A percentile compares a stretch with the other conserved stretches of the same genome.
phyloP scores from a whole-genome alignment of 2,113 vertebrate species.

The Colistium nudipinnis region DNA sequence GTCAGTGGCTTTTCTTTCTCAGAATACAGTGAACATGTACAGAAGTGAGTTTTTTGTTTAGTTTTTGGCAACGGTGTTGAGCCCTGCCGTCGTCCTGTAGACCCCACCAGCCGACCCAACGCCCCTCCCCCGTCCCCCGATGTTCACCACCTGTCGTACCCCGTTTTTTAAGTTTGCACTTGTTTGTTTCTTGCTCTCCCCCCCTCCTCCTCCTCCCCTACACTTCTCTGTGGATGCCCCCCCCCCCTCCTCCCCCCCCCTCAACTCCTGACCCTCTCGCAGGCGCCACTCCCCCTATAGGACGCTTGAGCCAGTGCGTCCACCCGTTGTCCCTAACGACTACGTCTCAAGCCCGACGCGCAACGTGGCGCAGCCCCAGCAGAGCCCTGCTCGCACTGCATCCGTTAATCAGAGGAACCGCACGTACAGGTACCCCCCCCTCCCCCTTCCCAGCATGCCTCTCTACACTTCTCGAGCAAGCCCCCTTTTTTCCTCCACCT shows the following conservation, averaged over 20 bases:
- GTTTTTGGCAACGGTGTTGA: constrained; percentile 7
- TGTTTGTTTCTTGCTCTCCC: constrained; percentile 73
- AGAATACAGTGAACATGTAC: no score
- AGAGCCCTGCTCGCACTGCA: constrained; percentile 97
- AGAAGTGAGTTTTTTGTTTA: constrained; percentile 1
- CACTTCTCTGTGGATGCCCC: constrained; percentile 66
- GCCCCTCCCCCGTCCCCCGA: no score
- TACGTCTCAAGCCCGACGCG: constrained; percentile 98
- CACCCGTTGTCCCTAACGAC: constrained; percentile 99
- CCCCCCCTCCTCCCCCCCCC: constrained; percentile 16
- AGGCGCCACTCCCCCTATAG: constrained; percentile 99
- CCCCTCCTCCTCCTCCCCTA: constrained; percentile 23
- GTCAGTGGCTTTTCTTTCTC: no score
- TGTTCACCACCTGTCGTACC: constrained; percentile 65
- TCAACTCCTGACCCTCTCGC: constrained; percentile 76
- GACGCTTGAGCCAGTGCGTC: constrained; percentile 98
- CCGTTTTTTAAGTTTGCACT: constrained; percentile 77
- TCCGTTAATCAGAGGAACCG: constrained; percentile 99
- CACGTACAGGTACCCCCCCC: constrained; percentile 95
- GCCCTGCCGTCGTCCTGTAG: constrained; percentile 27
- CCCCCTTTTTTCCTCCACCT: constrained; percentile 18
- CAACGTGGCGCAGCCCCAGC: constrained; percentile 91
- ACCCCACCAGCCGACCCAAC: constrained; percentile 26
- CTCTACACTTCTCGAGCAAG: constrained; percentile 51
- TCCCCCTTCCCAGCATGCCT: constrained; percentile 64